Conservation (phyloP, 1,140 invertebrate species). For the Paraescarpia echinospica region DNA sequence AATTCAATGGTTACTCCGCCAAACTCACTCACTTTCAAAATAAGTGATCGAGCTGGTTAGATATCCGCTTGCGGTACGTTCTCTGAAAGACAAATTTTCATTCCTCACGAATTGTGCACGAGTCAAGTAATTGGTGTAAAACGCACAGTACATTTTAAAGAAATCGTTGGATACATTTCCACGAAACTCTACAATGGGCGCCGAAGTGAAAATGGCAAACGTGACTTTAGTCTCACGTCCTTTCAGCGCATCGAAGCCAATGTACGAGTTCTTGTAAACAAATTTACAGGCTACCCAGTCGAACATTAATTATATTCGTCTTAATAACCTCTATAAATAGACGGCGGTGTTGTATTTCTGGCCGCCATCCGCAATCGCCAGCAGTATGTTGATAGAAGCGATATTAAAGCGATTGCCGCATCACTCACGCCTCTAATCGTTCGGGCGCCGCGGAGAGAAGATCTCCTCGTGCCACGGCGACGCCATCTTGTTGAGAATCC, state of each 20-base stretch:
- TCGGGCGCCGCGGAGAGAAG: neutral
- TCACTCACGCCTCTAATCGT: neutral
- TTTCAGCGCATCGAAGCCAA: neutral
- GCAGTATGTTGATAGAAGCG: neutral
- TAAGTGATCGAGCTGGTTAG: neutral
- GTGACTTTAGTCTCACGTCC: neutral
- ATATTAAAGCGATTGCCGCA: neutral
- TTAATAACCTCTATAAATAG: neutral
- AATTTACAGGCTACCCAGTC: neutral
- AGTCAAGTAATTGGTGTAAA: neutral
- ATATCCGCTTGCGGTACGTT: neutral
- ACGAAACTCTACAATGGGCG: neutral
- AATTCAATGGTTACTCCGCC: no score
- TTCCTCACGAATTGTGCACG: neutral
- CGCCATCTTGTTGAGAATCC: neutral
- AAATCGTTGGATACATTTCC: neutral
- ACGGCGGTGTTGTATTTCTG: neutral
- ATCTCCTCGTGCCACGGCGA: neutral
- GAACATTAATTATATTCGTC: slow-evolving; percentile 1
- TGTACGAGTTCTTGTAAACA: neutral
- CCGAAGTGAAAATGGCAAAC: neutral
- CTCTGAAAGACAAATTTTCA: neutral
- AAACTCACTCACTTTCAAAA: neutral
- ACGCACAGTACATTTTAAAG: neutral
- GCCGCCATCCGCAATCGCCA: neutral